Percentiles rank a stretch among this genome's conserved stretches.
Evolutionary conservation across 2,888 invertebrate species (phyloP).

Genomic region (Scaptomyza flava): DNA sequence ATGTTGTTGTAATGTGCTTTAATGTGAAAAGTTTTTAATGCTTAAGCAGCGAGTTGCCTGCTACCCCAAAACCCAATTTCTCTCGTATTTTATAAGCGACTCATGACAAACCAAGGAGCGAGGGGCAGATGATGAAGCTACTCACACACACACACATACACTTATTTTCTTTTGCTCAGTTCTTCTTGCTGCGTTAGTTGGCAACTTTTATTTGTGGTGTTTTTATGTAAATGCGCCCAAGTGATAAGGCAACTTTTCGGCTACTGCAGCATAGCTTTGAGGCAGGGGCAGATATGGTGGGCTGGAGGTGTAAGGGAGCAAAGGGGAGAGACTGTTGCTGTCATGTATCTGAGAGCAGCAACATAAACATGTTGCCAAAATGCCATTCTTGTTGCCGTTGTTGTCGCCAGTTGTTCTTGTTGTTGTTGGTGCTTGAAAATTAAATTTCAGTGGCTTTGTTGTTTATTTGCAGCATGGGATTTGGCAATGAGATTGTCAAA

Average conservation of each 20-base stretch:
- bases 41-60: slow-evolving; percentile 69
- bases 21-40: slow-evolving; percentile 80
- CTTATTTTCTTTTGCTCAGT: slow-evolving; percentile 66
- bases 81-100: slow-evolving; percentile 34
- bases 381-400: slow-evolving; percentile 50
- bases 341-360: slow-evolving; percentile 73
- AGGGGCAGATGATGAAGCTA: slow-evolving; percentile 29
- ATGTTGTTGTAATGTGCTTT: slow-evolving; percentile 80
- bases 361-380: slow-evolving; percentile 78
- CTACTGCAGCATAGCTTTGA: slow-evolving; percentile 58
- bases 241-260: slow-evolving; percentile 80
- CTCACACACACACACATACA: slow-evolving; percentile 36
- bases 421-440: slow-evolving; percentile 64
- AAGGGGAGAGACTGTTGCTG: slow-evolving; percentile 61
- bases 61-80: slow-evolving; percentile 4
- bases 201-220: slow-evolving; percentile 81
- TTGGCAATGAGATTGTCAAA: slow-evolving; percentile 37
- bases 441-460: slow-evolving; percentile 79
- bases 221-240: slow-evolving; percentile 81
- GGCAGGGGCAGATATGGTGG: not conserved
- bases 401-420: slow-evolving; percentile 33
- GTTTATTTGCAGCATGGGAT: slow-evolving; percentile 67
- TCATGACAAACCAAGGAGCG: slow-evolving; percentile 20
- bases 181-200: slow-evolving; percentile 74
- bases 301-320: not conserved